Conservation (phyloP, 2,113 vertebrate species). For the Maccullochella peelii region DNA sequence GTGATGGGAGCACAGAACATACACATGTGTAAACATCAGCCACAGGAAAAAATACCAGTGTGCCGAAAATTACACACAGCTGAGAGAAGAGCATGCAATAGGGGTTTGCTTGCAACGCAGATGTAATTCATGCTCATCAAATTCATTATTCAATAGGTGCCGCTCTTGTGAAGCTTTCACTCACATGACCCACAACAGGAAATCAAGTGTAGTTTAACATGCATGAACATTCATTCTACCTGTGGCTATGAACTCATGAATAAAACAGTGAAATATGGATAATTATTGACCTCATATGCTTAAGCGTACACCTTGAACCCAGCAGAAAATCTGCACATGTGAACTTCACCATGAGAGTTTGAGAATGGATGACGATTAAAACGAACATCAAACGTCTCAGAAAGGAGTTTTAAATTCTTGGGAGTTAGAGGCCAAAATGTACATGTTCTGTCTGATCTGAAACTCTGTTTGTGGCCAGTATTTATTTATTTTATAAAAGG, state of each 20-base stretch:
- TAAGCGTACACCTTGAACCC: not conserved
- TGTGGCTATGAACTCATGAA: slow-evolving; percentile 46
- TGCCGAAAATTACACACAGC: slow-evolving; percentile 19
- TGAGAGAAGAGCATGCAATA: slow-evolving; percentile 21
- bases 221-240: slow-evolving; percentile 40
- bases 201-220: slow-evolving; percentile 45
- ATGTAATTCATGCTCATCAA: slow-evolving; percentile 44
- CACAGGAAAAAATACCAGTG: not conserved
- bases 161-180: slow-evolving; percentile 21
- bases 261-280: slow-evolving; percentile 51
- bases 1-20: slow-evolving; percentile 33
- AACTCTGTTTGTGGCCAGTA: not conserved
- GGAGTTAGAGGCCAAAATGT: not conserved
- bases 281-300: slow-evolving; percentile 30
- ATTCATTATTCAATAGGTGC: slow-evolving; percentile 37
- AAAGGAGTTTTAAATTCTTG: not conserved
- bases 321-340: slow-evolving; percentile 1
- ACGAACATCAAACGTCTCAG: not conserved
- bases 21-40: slow-evolving; percentile 50
- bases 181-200: slow-evolving; percentile 37
- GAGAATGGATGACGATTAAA: not conserved
- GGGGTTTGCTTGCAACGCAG: slow-evolving; percentile 16
- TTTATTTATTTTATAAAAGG: not conserved
- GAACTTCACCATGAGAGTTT: not conserved
- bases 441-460: not conserved